Evolutionary conservation across 2,888 invertebrate species (phyloP), one percentile per base, ranked within the genome.

Genomic region (Microctonus brassicae): DNA sequence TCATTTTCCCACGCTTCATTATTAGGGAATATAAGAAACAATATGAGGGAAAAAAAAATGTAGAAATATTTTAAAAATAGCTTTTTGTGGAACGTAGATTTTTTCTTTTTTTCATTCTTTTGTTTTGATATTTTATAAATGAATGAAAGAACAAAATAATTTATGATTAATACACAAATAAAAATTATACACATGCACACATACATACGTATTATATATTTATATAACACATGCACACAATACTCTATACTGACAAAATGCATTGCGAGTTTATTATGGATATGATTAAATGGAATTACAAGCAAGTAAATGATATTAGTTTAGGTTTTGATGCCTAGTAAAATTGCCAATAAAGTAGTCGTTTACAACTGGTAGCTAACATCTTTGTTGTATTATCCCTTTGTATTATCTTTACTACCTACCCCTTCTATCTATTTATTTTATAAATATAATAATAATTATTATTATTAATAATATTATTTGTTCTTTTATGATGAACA

Each of bases 291-390:
- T 22, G 61, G n/a, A 73, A 76, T n/a, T n/a, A 77, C 72, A 81
- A 76, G 79, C 85, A 83, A 83, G 83, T 85, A 86, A 82, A 81
- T 62, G 47, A 20, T 66, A 60, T 82, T 84, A 87, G 84, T 84
- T 86, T 87, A 87, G 86, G 78, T 47, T 5, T 86, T 78, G 82
- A 86, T 86, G 87, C 87, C 83, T 87, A 87, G 87, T 85, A 79
- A 83, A 86, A 86, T 86, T 86, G 87, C 87, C 87, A 87, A 87
- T 87, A 87, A 87, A 87, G 87, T 87, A 87, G 87, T 86, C 82
- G 81, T 83, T 85, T 83, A 85, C 52, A 70, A 87, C 84, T 87
- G 83, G 87, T 87, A 87, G 87, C 86, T 87, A 87, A 87, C 87
- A 83, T 86, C 82, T 87, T 86, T 87, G 86, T 58, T 87, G 86